Evolutionary conservation across 2,797 vertebrate species (phyloP).

Genomic region (Gambusia yucatana): DNA sequence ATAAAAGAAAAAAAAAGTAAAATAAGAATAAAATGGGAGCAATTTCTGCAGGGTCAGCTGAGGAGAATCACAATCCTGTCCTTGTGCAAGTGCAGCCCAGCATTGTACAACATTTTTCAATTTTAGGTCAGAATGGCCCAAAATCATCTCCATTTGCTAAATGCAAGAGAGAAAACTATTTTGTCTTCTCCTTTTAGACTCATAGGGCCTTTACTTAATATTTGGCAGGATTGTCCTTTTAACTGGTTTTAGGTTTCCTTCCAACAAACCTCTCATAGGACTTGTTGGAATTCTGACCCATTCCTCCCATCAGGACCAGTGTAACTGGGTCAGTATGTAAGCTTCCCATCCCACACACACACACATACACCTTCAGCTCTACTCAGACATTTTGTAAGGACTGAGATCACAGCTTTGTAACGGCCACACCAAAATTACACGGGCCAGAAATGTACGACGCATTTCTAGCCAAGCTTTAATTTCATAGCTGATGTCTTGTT

Average conservation of each 20-base stretch:
- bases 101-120: not conserved
- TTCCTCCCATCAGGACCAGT: not conserved
- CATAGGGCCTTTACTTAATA: not conserved
- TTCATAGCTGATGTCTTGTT: not conserved
- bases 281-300: not conserved
- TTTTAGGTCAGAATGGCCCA: not conserved
- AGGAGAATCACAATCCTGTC: not conserved
- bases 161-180: not conserved
- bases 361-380: not conserved
- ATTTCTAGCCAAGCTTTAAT: not conserved
- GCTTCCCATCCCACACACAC: not conserved
- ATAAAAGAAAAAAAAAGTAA: not conserved
- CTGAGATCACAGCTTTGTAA: not conserved
- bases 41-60: not conserved
- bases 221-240: not conserved
- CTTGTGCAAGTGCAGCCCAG: conserved; percentile 1
- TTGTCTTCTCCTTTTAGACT: not conserved
- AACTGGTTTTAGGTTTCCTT: not conserved
- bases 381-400: not conserved
- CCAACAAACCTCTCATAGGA: not conserved
- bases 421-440: not conserved
- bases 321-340: not conserved
- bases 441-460: no score
- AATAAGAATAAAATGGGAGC: not conserved
- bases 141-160: not conserved